Percentiles rank a stretch among this genome's conserved stretches.
These are phyloP conservation scores for Sialis fuliginosa DNA, from an alignment of 2,888 invertebrate genomes.

Conservation along the genomic window DNA sequence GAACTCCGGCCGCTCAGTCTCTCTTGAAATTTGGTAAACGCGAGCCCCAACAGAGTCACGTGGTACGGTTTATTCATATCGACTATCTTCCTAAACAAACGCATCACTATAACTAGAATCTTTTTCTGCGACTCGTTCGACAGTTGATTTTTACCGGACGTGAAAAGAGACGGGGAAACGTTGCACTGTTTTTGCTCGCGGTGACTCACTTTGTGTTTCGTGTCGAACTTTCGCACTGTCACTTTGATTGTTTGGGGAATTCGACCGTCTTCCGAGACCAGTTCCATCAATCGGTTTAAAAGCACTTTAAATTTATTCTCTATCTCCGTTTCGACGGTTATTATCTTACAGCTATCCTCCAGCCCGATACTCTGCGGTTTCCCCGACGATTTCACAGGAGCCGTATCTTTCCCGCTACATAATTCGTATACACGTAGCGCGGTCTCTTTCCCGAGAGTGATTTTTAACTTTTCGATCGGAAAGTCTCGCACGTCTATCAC, in stretches of 20 bases:
- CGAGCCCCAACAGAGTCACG: conserved; percentile 61
- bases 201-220: conserved; percentile 44
- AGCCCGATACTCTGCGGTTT: conserved; percentile 64
- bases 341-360: conserved; percentile 60
- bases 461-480: conserved; percentile 31
- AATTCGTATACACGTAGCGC: conserved; percentile 50
- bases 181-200: conserved; percentile 61
- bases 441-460: conserved; percentile 39
- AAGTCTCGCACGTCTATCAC: conserved; percentile 49
- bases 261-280: conserved; percentile 61
- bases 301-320: conserved; percentile 52
- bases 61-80: conserved; percentile 58
- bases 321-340: conserved; percentile 54
- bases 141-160: conserved; percentile 17
- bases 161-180: conserved; percentile 46
- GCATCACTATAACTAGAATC: conserved; percentile 51
- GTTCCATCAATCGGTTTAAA: conserved; percentile 46
- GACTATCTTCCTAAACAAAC: conserved; percentile 55
- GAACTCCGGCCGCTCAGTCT: conserved; percentile 49
- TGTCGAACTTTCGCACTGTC: conserved; percentile 54
- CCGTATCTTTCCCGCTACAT: conserved; percentile 56
- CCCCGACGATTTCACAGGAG: conserved; percentile 53
- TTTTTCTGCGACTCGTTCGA: conserved; percentile 41
- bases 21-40: conserved; percentile 66
- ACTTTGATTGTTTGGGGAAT: conserved; percentile 59